Evolutionary conservation across 2,888 invertebrate genomes (phyloP).

Genomic region (Cinara cedri): DNA sequence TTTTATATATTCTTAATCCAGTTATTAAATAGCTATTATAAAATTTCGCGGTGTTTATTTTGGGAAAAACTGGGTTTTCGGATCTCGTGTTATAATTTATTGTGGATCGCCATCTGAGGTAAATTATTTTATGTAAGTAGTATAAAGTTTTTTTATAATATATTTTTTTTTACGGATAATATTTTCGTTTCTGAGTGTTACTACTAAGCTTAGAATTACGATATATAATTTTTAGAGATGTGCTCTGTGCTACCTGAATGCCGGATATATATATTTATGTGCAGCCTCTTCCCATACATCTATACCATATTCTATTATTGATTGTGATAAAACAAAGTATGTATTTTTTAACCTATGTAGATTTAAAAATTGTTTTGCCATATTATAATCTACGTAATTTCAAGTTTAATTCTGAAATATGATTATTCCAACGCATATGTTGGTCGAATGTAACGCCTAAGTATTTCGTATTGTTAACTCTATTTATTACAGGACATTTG

Average conservation of each 20-base stretch:
- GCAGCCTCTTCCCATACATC: not conserved
- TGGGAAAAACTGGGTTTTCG: too few species aligned
- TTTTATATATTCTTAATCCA: not conserved
- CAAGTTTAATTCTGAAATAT: not conserved
- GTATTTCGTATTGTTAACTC: not conserved
- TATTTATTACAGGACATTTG: too few species aligned
- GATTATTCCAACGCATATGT: not conserved
- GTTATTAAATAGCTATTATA: not conserved
- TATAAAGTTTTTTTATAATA: too few species aligned
- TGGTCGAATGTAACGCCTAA: not conserved
- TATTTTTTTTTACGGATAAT: not conserved
- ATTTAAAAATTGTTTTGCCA: not conserved
- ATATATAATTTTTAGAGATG: not conserved
- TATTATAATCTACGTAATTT: conserved; percentile 2
- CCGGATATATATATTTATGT: not conserved
- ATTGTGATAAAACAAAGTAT: not conserved
- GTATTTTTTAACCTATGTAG: not conserved
- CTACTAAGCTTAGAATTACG: not conserved
- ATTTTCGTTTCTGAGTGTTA: not conserved
- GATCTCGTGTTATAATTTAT: too few species aligned
- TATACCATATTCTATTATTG: conserved; percentile 10
- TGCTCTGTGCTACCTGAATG: not conserved
- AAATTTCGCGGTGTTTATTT: not conserved
- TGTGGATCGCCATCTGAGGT: too few species aligned
- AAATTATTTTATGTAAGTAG: too few species aligned